Conservation (phyloP, 2,797 vertebrate genomes). For the Accipiter badius region DNA sequence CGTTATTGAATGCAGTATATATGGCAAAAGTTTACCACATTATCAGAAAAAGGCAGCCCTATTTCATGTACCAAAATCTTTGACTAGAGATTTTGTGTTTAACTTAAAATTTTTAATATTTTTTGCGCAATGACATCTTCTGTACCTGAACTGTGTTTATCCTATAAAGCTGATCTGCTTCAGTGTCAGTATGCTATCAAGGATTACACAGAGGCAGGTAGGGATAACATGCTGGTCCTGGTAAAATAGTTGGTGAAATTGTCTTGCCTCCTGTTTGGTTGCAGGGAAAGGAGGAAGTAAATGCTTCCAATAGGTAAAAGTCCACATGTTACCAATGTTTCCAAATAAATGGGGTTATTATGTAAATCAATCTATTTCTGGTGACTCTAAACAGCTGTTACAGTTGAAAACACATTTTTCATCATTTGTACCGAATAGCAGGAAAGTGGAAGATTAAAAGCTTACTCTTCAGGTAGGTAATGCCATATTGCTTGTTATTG, state of each 20-base stretch:
- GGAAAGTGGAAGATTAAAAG: background rate
- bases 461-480: background rate
- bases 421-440: background rate
- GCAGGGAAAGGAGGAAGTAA: background rate
- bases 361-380: background rate
- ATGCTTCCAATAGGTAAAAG: background rate
- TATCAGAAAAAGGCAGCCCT: background rate
- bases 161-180: background rate
- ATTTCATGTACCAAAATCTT: background rate
- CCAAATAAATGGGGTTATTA: background rate
- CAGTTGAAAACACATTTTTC: background rate
- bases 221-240: background rate
- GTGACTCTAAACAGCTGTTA: background rate
- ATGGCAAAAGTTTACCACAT: background rate
- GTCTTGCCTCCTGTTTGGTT: background rate
- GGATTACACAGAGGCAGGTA: background rate
- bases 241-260: background rate
- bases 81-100: background rate
- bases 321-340: background rate
- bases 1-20: background rate
- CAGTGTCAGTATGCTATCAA: background rate
- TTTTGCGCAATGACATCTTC: background rate
- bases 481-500: background rate
- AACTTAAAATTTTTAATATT: accelerated
- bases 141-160: background rate